Evolutionary conservation across 2,888 invertebrate species (phyloP), one percentile per base, ranked within the genome.

Genomic region (Campaea margaritaria): DNA sequence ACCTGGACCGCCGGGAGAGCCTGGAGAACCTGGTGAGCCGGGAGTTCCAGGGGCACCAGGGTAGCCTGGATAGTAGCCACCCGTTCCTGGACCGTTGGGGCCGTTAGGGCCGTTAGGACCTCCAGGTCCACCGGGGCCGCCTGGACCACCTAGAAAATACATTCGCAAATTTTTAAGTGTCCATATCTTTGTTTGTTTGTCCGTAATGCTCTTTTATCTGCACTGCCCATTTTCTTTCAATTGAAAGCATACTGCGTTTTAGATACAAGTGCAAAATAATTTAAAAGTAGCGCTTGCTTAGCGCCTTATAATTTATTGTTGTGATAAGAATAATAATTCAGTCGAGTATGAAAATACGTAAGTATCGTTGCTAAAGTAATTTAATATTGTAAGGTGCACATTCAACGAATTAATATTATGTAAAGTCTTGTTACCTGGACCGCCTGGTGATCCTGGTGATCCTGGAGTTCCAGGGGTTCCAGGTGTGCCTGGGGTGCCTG

Each of bases 391-490:
- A 21, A 21, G 21, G 31, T 9, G 31, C 31, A 31, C 10, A 41
- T 14, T 41, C 5, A 4, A 41, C 14, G 5, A 14, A 3, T 14
- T 2, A 4, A 14, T 4, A 14, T 5, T 1, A 31, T 31, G 9
- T 31, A 41, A 13, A 13, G 14, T 2, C 14, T 8, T 15, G 10
- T 38, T 45, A 45, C 79, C 75, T 44, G 78, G 75, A 10, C 73
- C 60, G 0, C 74, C 72, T 0, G 79, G 77, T 8, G 57, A 21
- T 67, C 43, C 75, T 59, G 54, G 65, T 0, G 74, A 54, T 2
- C 74, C 75, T 7, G 74, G 66, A 85, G 91, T 73, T 56, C 70
- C 84, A 16, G 78, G 75, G 10, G 59, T 54, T 11, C 75, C 76
- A 54, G 72, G 11, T 13, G 21, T 13, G 31, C 21, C 39, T 1